Base-by-base conservation (phyloP, 2,888 invertebrate species). In the Andrena dorsata region DNA sequence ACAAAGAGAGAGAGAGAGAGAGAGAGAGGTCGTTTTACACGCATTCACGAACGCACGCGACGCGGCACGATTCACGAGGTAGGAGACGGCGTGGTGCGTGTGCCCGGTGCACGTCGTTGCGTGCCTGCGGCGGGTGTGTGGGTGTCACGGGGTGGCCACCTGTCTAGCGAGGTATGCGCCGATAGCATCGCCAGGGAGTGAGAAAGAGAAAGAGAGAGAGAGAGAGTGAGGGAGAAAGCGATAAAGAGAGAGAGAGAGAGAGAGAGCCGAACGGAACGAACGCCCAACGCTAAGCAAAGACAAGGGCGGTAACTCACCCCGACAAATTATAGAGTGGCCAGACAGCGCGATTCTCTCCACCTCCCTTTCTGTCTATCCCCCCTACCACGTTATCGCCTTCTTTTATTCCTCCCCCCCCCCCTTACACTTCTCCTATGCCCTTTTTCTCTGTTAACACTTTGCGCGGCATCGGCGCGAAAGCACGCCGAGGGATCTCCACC, bases 251-350 rank as follows among this genome's bases (percentile, higher is more conserved):
- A 3, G 13, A 41, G 41, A 41, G 13, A 41, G 88, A 76, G 79
- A 83, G 76, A 87, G 88, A 88, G 81, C 84, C 87, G 82, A 86
- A 88, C 79, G 77, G 89, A 91, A 91, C 91, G 91, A 91, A 93
- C 92, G 92, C 89, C 92, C 92, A 91, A 84, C 89, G 90, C 90
- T 93, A 91, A 92, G 92, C 92, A 92, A 91, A 92, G 92, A 92
- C 93, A 92, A 92, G 91, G 90, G 91, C 93, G 91, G 92, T 93
- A 93, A 93, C 92, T 93, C 93, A 93, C 92, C 91, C 91, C 92
- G 92, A 93, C 93, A 93, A 92, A 93, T 93, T 93, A 92, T 93
- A 92, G 92, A 92, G 90, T 91, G 90, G 89, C 90, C 90, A 91
- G 91, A 91, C 91, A 88, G 87, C 90, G 90, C 88, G 90, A 90